Evolutionary conservation across 2,113 vertebrate species (phyloP).

Genomic region (Gymnorhina tibicen): DNA sequence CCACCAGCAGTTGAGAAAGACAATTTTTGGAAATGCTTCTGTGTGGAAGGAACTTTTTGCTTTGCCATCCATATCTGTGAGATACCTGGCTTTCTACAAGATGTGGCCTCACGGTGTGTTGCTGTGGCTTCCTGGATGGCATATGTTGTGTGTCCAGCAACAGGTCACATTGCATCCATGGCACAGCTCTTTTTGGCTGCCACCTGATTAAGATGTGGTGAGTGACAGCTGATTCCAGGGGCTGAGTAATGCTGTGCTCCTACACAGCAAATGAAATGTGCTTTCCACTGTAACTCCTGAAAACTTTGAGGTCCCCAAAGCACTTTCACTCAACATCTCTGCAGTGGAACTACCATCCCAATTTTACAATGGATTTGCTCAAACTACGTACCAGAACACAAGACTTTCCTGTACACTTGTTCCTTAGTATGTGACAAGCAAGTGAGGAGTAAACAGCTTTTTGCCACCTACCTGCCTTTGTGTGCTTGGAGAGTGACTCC

Average conservation of each 20-base stretch:
- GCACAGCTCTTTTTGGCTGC: background rate
- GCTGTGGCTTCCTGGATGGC: background rate
- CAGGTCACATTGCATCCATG: background rate
- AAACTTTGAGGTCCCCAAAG: background rate
- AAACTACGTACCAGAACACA: background rate
- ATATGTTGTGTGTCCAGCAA: background rate
- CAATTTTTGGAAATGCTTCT: background rate
- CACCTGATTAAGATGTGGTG: background rate
- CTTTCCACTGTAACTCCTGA: background rate
- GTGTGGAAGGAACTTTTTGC: background rate
- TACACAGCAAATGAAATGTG: background rate
- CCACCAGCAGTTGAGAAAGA: background rate
- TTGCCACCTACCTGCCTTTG: background rate
- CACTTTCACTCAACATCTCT: background rate
- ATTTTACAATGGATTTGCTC: background rate
- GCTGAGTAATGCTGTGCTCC: background rate
- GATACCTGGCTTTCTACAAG: background rate
- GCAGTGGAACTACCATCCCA: background rate
- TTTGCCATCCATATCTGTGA: background rate
- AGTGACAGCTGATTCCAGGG: background rate
- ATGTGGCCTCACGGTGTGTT: background rate
- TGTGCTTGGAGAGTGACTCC: background rate
- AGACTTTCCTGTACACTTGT: background rate
- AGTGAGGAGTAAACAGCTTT: background rate
- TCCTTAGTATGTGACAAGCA: background rate